phyloP scores from a whole-genome alignment of 2,797 vertebrate genomes.

The Halcyon chelicuti region DNA sequence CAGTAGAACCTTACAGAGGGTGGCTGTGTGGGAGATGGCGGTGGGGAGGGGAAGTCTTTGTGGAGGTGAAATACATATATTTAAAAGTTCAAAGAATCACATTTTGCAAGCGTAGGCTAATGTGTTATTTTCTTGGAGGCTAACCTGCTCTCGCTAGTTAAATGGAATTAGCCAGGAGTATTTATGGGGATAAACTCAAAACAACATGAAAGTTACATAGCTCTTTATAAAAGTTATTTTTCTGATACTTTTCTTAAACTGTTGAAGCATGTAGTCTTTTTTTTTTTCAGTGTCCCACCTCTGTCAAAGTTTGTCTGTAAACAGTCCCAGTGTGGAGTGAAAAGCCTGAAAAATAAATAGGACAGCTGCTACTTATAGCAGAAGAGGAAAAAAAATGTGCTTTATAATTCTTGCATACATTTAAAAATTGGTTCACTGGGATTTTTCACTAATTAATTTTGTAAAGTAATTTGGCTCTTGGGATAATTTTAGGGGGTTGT shows the following conservation, averaged over 20 bases:
- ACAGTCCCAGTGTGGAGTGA: background rate
- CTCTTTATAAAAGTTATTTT: background rate
- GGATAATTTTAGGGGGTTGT: constrained; percentile 15
- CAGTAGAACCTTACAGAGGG: background rate
- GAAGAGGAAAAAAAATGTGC: background rate
- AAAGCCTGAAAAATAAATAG: constrained; percentile 32
- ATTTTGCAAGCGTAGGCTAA: background rate
- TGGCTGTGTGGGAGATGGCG: background rate
- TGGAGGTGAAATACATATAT: background rate
- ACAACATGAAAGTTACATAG: background rate
- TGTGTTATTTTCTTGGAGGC: background rate
- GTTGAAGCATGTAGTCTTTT: background rate
- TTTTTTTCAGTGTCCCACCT: background rate
- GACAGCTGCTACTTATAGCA: background rate
- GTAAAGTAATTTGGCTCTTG: constrained; percentile 29
- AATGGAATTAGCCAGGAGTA: background rate
- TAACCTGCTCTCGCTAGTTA: background rate
- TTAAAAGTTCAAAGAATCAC: background rate
- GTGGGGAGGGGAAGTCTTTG: background rate
- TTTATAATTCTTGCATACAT: background rate
- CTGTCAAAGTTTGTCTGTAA: background rate
- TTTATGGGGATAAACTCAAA: background rate
- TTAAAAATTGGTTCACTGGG: background rate
- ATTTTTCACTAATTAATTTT: constrained; percentile 44
- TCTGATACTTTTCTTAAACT: background rate